Evolutionary conservation across 2,113 vertebrate genomes (phyloP), one percentile per base, ranked within the genome.

Genomic region (Phoenicopterus ruber): DNA sequence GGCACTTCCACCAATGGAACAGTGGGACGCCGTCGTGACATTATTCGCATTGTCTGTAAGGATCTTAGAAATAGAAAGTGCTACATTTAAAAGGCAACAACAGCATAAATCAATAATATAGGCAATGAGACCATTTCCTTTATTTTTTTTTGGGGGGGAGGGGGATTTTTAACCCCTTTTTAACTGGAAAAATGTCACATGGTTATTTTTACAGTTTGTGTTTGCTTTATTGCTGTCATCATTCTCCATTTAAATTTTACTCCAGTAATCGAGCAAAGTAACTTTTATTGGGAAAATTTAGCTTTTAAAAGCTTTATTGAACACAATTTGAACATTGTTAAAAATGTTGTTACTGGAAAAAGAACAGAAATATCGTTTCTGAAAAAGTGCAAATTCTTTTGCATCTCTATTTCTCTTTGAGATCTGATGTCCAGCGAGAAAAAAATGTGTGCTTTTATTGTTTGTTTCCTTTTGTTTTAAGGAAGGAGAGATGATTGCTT

Each of bases 1-100:
- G 88, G 89, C 93, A 89, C 77, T 97, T 97, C 91, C 95, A 94
- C 81, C 93, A 91, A 82, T 93, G 93, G 77, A 94, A 79, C 81
- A n/a, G 71, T 26, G 86, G 32, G 42, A 28, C 22, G 1, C 62
- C 54, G 62, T n/a, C 34, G 4, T 90, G 94, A 94, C 89, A 92
- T 76, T 67, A 70, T 44, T 50, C 77, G 42, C 42, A 82, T 93
- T 88, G 94, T 93, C 76, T 88, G 55, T 59, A n/a, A 58, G 61
- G 66, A 50, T 65, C 73, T 94, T 87, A 61, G 91, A 93, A 94
- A 92, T 59, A 85, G 82, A 96, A 96, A 76, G 70, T 72, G 70
- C 62, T 65, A 36, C 70, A n/a, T 84, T 82, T 82, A 52, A 91
- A 93, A 93, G 28, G 70, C 81, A 89, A 38, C 83, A 66, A 16